A percentile compares a stretch with the other conserved stretches of the same genome.
phyloP scores from a whole-genome alignment of 1,140 invertebrate species.

The Drosophila varians region DNA sequence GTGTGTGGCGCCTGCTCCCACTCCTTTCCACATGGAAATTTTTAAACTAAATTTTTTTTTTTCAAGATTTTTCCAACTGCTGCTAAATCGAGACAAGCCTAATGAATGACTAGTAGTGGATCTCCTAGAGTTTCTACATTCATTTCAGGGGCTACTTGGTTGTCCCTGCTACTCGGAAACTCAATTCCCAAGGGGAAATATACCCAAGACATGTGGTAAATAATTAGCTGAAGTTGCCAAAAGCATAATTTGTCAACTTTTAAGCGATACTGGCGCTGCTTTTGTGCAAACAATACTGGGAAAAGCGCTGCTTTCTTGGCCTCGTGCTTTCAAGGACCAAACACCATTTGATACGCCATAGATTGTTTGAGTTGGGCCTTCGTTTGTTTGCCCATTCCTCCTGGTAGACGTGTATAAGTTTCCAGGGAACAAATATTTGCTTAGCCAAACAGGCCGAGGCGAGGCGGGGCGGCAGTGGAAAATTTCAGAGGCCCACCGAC shows the following conservation, averaged over 20 bases:
- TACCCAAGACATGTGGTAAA: too few relatives aligned
- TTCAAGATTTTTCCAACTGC: conserved; percentile 13
- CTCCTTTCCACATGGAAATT: conserved; percentile 5
- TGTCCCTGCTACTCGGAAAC: neutral
- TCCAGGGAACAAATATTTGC: conserved; percentile 42
- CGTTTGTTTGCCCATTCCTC: conserved; percentile 31
- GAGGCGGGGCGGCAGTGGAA: conserved; percentile 7
- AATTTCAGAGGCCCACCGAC: conserved; percentile 8
- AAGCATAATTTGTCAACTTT: too few relatives aligned
- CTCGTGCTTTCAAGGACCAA: conserved; percentile 8
- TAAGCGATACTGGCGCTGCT: too few relatives aligned
- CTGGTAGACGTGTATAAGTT: conserved; percentile 38
- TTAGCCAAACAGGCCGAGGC: conserved; percentile 9
- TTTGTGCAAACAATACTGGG: neutral
- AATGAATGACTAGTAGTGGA: conserved; percentile 20
- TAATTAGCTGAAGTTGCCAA: too few relatives aligned
- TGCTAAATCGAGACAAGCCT: conserved; percentile 36
- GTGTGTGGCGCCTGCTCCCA: neutral
- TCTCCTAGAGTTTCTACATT: neutral
- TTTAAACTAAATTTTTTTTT: conserved; percentile 18
- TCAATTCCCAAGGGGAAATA: too few relatives aligned
- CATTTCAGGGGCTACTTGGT: neutral
- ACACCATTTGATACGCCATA: conserved; percentile 32
- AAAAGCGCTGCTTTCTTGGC: conserved; percentile 17
- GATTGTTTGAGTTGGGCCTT: conserved; percentile 35